Evolutionary conservation across 2,888 invertebrate genomes (phyloP).

Genomic region (Colletes collaris): DNA sequence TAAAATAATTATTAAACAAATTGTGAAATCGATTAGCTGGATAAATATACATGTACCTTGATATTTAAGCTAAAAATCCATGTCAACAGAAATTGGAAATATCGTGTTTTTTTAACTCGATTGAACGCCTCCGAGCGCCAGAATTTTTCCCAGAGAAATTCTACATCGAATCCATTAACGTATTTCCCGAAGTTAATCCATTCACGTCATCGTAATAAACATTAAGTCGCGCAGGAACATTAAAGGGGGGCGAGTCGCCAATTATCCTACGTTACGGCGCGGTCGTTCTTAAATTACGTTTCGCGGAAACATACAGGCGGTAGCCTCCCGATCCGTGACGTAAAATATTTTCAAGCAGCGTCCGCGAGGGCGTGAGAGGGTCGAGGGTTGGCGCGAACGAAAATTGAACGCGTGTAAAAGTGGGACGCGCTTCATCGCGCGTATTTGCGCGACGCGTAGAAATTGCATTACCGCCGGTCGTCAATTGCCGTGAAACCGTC

Average conservation of each 20-base stretch:
- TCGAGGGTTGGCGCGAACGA: background rate
- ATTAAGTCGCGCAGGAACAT: background rate
- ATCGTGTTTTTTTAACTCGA: too few relatives aligned
- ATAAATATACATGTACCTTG: too few relatives aligned
- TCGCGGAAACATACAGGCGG: background rate
- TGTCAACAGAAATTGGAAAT: too few relatives aligned
- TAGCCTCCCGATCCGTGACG: background rate
- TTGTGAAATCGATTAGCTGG: too few relatives aligned
- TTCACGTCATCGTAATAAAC: background rate
- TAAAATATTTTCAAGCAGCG: conserved; percentile 34
- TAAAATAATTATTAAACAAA: too few relatives aligned
- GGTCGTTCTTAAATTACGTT: conserved; percentile 17
- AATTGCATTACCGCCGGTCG: conserved; percentile 39
- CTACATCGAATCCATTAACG: background rate
- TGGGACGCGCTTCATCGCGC: background rate
- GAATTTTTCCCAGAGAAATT: background rate
- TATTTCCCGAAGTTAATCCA: too few relatives aligned
- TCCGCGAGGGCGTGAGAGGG: background rate
- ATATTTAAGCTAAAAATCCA: too few relatives aligned
- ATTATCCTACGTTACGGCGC: conserved; percentile 6
- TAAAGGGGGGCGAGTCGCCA: background rate
- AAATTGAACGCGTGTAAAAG: conserved; percentile 40
- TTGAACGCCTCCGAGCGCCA: too few relatives aligned
- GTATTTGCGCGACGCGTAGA: conserved; percentile 19
- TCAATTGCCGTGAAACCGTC: conserved; percentile 32